These are phyloP conservation scores for Macrobrachium rosenbergii DNA, from an alignment of 1,140 invertebrate genomes.

Conservation along the genomic window DNA sequence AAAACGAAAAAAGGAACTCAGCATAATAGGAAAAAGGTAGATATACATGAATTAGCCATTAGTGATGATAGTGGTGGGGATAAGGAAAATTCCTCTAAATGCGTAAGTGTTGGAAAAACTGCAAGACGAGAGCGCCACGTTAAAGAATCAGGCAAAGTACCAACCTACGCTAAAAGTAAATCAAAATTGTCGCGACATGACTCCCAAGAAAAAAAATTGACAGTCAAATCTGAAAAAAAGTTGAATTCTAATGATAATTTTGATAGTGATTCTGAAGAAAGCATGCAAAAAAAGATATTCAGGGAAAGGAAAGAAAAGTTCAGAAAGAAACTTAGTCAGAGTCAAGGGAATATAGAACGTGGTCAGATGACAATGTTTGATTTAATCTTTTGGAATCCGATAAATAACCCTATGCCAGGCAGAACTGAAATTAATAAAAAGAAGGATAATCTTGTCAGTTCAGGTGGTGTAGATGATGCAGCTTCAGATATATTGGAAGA, in stretches of 20 bases:
- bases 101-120: neutral
- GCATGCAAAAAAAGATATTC: conserved; percentile 51
- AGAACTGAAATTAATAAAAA: conserved; percentile 30
- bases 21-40: neutral
- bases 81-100: conserved; percentile 37
- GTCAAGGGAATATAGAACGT: conserved; percentile 76
- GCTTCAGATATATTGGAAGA: conserved; percentile 51
- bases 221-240: conserved; percentile 20
- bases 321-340: conserved; percentile 74
- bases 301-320: conserved; percentile 72
- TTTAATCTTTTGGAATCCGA: conserved; percentile 90
- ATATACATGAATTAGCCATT: neutral
- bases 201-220: neutral
- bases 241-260: conserved; percentile 7
- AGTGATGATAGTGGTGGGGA: conserved; percentile 52
- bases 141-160: conserved; percentile 23
- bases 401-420: conserved; percentile 68
- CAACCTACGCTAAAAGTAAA: conserved; percentile 13
- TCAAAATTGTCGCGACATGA: conserved; percentile 1
- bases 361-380: conserved; percentile 88
- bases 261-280: conserved; percentile 1
- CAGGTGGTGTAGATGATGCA: conserved; percentile 60
- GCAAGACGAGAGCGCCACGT: neutral
- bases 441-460: conserved; percentile 41
- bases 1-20: neutral